A percentile compares a stretch with the other conserved stretches of the same genome.
phyloP scores from a whole-genome alignment of 2,113 vertebrate genomes.

The Cromileptes altivelis region DNA sequence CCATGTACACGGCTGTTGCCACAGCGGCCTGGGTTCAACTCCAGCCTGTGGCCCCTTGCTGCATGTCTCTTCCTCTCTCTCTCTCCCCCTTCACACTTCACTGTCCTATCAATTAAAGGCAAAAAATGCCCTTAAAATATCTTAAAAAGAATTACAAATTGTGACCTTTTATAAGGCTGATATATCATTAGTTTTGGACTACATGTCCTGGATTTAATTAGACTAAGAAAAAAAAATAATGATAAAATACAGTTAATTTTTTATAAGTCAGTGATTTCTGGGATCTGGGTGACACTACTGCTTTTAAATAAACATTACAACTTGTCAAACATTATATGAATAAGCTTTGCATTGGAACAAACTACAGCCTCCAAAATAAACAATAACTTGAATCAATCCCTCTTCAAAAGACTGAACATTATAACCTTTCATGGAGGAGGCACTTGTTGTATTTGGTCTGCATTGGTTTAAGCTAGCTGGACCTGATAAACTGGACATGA shows the following conservation, averaged over 20 bases:
- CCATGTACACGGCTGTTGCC: too few species aligned
- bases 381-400: too few species aligned
- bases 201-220: neutral
- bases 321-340: too few species aligned
- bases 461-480: neutral
- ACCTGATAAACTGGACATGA: neutral
- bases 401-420: neutral
- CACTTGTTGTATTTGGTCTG: neutral
- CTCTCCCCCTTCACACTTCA: too few species aligned
- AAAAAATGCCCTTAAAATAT: too few species aligned
- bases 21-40: too few species aligned
- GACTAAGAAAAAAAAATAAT: neutral
- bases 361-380: neutral
- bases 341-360: neutral
- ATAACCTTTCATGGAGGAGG: neutral
- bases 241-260: neutral
- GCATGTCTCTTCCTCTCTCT: too few species aligned
- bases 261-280: neutral
- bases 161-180: neutral
- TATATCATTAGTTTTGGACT: neutral
- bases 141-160: too few species aligned
- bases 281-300: neutral
- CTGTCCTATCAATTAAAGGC: too few species aligned
- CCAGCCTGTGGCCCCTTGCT: too few species aligned
- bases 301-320: neutral